These are phyloP conservation scores for Frieseomelitta varia DNA, from an alignment of 1,140 invertebrate genomes.

Conservation along the genomic window DNA sequence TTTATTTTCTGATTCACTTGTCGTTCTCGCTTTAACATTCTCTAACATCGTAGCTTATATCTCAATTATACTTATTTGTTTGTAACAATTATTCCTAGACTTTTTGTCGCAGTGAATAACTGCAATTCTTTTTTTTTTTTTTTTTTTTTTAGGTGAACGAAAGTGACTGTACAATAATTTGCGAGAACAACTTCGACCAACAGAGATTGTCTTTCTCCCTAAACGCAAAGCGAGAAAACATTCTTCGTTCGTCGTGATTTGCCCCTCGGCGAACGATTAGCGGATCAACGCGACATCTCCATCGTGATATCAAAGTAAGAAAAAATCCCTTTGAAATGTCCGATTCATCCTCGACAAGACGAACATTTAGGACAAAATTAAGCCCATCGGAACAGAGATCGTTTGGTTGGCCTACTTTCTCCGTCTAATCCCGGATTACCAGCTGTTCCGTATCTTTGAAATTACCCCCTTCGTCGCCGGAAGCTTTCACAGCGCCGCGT, in stretches of 20 bases:
- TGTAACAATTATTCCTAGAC: too few relatives aligned
- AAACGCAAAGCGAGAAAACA: not conserved
- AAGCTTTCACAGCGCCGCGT: constrained; percentile 9
- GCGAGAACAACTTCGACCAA: too few relatives aligned
- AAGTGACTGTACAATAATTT: too few relatives aligned
- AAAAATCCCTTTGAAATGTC: not conserved
- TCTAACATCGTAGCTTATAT: too few relatives aligned
- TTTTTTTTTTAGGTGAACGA: too few relatives aligned
- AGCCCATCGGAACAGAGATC: not conserved
- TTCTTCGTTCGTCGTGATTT: not conserved
- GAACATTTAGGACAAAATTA: constrained; percentile 18
- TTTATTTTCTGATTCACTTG: too few relatives aligned
- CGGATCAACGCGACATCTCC: not conserved
- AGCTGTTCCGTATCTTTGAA: constrained; percentile 25
- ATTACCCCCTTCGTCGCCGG: not conserved
- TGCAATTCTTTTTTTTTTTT: too few relatives aligned
- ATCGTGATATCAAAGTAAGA: not conserved
- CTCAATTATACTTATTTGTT: too few relatives aligned
- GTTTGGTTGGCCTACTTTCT: constrained; percentile 10
- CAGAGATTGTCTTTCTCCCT: not conserved
- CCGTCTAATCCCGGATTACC: constrained; percentile 29
- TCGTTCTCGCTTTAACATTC: too few relatives aligned
- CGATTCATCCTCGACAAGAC: not conserved
- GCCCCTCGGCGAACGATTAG: not conserved
- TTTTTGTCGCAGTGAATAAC: too few relatives aligned